phyloP scores from a whole-genome alignment of 2,888 invertebrate genomes.

The Anthrax anthrax region DNA sequence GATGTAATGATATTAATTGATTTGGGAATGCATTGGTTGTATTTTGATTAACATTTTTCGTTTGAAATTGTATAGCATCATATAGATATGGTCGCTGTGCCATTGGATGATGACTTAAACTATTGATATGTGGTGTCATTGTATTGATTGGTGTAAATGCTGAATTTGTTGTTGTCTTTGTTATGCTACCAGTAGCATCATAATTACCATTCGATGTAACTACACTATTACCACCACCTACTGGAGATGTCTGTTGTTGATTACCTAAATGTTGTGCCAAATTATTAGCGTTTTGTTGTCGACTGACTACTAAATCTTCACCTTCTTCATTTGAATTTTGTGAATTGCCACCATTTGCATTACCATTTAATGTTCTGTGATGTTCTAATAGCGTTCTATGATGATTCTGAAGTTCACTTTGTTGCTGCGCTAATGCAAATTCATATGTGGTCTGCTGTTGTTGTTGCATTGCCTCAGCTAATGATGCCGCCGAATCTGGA shows the following conservation, averaged over 20 bases:
- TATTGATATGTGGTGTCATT: conserved; percentile 66
- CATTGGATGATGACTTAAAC: conserved; percentile 51
- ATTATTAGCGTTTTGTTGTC: conserved; percentile 21
- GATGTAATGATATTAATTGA: conserved; percentile 87
- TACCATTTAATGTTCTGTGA: conserved; percentile 24
- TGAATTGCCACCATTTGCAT: conserved; percentile 20
- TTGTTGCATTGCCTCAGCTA: conserved; percentile 48
- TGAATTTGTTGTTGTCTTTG: conserved; percentile 42
- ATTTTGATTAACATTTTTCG: conserved; percentile 46
- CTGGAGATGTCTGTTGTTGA: conserved; percentile 12
- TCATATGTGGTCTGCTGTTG: conserved; percentile 35
- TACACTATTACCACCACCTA: conserved; percentile 4
- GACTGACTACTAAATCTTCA: conserved; percentile 29
- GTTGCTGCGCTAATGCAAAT: conserved; percentile 38
- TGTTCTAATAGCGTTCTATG: conserved; percentile 51
- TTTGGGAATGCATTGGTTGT: conserved; percentile 68
- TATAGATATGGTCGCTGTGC: conserved; percentile 75
- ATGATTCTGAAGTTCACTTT: conserved; percentile 29
- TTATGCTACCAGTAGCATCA: conserved; percentile 13
- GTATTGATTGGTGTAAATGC: conserved; percentile 92
- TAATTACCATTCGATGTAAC: conserved; percentile 11
- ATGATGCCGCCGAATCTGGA: conserved; percentile 50
- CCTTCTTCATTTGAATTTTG: conserved; percentile 31
- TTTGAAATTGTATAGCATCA: conserved; percentile 79
- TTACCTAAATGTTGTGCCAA: conserved; percentile 7